Evolutionary conservation across 35 echinoderm and acorn worm genomes (phyloP).

Genomic region (Ophiothrix spiculata): DNA sequence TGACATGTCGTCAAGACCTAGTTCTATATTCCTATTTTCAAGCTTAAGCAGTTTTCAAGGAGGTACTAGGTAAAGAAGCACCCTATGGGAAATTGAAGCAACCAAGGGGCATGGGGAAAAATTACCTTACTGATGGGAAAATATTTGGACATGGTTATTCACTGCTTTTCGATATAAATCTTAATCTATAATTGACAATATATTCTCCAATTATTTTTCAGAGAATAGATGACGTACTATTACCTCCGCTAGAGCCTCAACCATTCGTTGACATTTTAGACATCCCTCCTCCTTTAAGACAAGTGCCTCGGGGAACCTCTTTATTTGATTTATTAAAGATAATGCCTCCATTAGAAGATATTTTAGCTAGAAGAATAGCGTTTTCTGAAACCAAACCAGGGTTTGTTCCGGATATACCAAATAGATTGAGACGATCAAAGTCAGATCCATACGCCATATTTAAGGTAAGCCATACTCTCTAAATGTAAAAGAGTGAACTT

Average conservation of each 20-base stretch:
- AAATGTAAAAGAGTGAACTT: neutral
- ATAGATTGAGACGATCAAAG: neutral
- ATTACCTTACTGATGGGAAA: too few relatives aligned
- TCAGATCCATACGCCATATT: constrained; percentile 9
- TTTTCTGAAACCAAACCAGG: constrained; percentile 21
- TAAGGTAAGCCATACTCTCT: neutral
- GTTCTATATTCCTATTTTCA: too few relatives aligned
- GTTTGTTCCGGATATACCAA: constrained; percentile 8
- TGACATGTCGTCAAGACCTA: too few relatives aligned
- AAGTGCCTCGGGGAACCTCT: constrained; percentile 33
- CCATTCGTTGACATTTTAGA: constrained; percentile 56
- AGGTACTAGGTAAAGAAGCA: too few relatives aligned
- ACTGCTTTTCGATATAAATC: too few relatives aligned
- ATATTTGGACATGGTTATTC: too few relatives aligned
- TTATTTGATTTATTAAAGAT: constrained; percentile 30
- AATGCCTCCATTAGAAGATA: constrained; percentile 18
- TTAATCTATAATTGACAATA: too few relatives aligned
- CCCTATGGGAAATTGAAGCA: too few relatives aligned
- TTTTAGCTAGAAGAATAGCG: neutral
- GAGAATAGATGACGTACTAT: neutral
- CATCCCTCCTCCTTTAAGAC: constrained; percentile 43
- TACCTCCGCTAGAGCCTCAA: constrained; percentile 14
- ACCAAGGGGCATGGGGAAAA: too few relatives aligned
- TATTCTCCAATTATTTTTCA: too few relatives aligned
- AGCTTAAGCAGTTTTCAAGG: too few relatives aligned